Conservation (phyloP, 1,140 invertebrate species). For the Lethrus apterus region DNA sequence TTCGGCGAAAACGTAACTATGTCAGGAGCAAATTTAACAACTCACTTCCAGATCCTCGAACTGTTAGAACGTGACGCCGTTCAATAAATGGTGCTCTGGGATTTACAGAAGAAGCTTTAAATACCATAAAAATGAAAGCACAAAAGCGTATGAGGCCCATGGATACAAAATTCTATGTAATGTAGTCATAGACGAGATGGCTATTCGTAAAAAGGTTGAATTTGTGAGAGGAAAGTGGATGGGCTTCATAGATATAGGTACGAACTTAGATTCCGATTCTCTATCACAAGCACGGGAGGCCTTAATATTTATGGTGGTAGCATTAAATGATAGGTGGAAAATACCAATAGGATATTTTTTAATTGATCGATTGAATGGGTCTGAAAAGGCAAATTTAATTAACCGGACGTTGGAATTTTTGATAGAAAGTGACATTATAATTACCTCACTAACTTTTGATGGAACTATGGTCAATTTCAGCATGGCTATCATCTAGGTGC, state of each 20-base stretch:
- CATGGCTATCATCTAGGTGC: conserved; percentile 26
- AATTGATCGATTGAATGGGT: conserved; percentile 21
- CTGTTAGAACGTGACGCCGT: conserved; percentile 39
- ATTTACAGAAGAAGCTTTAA: conserved; percentile 37
- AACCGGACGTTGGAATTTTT: conserved; percentile 23
- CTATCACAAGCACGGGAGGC: conserved; percentile 28
- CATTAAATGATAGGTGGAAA: conserved; percentile 34
- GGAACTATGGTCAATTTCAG: conserved; percentile 28
- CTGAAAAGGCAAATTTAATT: conserved; percentile 24
- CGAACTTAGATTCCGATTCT: conserved; percentile 24
- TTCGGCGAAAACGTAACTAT: conserved; percentile 10
- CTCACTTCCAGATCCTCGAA: conserved; percentile 36
- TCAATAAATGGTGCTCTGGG: conserved; percentile 36
- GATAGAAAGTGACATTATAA: conserved; percentile 22
- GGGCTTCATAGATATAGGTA: conserved; percentile 21
- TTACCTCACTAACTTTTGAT: conserved; percentile 35
- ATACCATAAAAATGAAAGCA: conserved; percentile 30
- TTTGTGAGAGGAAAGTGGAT: conserved; percentile 22
- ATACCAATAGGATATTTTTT: conserved; percentile 37
- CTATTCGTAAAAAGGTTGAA: conserved; percentile 25
- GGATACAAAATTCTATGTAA: conserved; percentile 19
- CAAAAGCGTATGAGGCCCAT: neutral
- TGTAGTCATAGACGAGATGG: conserved; percentile 33
- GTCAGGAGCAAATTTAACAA: conserved; percentile 25
- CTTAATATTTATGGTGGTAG: conserved; percentile 33